Conservation (phyloP, 2,797 vertebrate genomes). For the Ctenochaetus hawaiiensis region DNA sequence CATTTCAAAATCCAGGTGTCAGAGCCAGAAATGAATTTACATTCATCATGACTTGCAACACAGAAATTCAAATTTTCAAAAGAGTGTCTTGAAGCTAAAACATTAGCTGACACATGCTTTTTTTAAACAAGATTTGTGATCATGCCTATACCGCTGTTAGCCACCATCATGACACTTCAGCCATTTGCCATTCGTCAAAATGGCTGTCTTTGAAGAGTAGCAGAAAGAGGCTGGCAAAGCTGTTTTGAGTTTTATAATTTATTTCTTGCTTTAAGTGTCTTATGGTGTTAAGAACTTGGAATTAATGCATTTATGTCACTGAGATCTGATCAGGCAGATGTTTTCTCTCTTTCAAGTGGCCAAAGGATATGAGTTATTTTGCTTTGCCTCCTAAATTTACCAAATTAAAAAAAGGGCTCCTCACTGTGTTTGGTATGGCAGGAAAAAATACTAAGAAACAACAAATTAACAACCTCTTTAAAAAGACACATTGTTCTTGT, state of each 20-base stretch:
- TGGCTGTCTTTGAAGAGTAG: background rate
- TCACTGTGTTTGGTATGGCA: background rate
- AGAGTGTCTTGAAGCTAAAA: background rate
- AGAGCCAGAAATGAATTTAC: background rate
- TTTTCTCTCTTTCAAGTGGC: constrained; percentile 4
- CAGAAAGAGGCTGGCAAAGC: constrained; percentile 7
- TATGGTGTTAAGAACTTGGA: background rate
- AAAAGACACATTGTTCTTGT: background rate
- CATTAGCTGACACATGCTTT: background rate
- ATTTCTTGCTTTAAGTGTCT: constrained; percentile 20
- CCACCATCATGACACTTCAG: constrained; percentile 9
- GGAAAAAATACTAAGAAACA: background rate
- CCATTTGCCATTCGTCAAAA: background rate
- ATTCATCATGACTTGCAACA: background rate
- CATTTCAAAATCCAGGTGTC: background rate
- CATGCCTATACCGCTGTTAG: too few relatives aligned
- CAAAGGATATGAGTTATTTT: constrained; percentile 17
- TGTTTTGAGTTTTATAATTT: constrained; percentile 21
- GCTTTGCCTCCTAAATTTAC: constrained; percentile 5
- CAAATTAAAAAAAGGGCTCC: background rate
- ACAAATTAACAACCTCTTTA: background rate
- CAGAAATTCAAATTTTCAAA: background rate
- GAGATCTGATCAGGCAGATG: constrained; percentile 3
- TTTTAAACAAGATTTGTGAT: constrained; percentile 12
- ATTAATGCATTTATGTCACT: constrained; percentile 6